Base-by-base conservation (phyloP, 2,797 vertebrate species). In the Anguilla pacifica region DNA sequence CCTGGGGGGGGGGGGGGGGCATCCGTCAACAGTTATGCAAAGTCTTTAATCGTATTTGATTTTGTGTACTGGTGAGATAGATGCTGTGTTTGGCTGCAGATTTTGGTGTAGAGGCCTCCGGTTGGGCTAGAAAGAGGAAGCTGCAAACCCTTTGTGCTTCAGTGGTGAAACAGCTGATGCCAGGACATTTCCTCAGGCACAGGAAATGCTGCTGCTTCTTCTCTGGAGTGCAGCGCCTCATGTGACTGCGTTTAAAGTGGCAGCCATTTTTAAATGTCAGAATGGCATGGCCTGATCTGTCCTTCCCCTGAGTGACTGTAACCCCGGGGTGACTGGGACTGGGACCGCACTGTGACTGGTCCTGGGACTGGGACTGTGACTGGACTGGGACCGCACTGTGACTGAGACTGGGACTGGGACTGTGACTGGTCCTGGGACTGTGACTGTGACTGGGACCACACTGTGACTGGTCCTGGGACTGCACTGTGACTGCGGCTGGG, bases 181-280 rank as follows among this genome's bases (percentile, higher is more conserved):
- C 43, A 81, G 77, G 39, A 19, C 6, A 25, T 81, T 81, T 81
- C 15, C 35, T 17, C 1, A 10, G 19, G 13, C 22, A 25, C 22
- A 31, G 77, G 77, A 81, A 81, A 11, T 81, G 77, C 77, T 81
- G 43, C 43, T 81, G 77, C 19, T 67, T 74, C 70, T 31, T 74
- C 43, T 81, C 39, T 81, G 43, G 39, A 49, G 22, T 1, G 28
- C 7, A 11, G 39, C 13, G 4, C 43, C 0, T 49, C 77, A 51
- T 13, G 39, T 81, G 77, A 81, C 77, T n/a, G 43, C 19, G 2
- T 81, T 81, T 49, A 25, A 46, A 81, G n/a, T 49, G n/a, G 39
- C 25, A 77, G 74, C 39, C 35, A 79, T 79, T 13, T 79, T 79
- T 43, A 79, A 46, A 46, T 13, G 1, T 79, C 74, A 43, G 17